These are phyloP conservation scores for Malacoraja senta DNA, from an alignment of 2,797 vertebrate species.

Conservation along the genomic window DNA sequence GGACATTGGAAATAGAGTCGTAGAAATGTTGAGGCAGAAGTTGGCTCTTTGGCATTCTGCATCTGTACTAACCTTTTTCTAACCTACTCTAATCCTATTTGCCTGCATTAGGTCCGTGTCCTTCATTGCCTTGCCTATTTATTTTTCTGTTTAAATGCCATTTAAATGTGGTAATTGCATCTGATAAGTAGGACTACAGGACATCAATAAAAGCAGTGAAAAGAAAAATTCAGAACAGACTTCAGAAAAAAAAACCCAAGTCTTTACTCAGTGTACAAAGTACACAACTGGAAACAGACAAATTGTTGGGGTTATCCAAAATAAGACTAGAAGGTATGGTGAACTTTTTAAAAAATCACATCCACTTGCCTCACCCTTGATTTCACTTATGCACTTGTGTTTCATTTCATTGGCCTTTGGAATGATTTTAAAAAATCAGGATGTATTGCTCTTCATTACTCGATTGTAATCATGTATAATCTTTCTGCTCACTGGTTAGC, in stretches of 20 bases:
- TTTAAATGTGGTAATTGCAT: neutral
- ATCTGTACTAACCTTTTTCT: too few relatives aligned
- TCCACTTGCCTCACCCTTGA: neutral
- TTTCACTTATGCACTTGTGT: neutral
- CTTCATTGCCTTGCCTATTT: too few relatives aligned
- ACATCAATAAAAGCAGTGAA: neutral
- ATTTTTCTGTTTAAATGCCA: too few relatives aligned
- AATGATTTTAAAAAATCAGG: too few relatives aligned
- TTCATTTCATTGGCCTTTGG: neutral
- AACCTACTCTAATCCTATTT: too few relatives aligned
- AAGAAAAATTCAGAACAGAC: neutral
- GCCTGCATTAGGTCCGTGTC: too few relatives aligned
- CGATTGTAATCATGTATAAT: too few relatives aligned
- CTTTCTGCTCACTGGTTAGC: too few relatives aligned
- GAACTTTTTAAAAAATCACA: neutral
- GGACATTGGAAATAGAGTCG: neutral
- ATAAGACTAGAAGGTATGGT: neutral
- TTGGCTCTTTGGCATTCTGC: too few relatives aligned
- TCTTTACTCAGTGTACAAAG: neutral
- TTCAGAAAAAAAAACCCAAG: neutral
- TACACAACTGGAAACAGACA: neutral
- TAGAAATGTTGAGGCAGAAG: too few relatives aligned
- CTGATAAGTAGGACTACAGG: neutral
- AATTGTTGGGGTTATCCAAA: neutral
- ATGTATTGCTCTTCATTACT: neutral